A percentile compares a stretch with the other conserved stretches of the same genome.
Evolutionary conservation across 2,113 vertebrate species (phyloP).

Genomic region (Macroglossus sobrinus): DNA sequence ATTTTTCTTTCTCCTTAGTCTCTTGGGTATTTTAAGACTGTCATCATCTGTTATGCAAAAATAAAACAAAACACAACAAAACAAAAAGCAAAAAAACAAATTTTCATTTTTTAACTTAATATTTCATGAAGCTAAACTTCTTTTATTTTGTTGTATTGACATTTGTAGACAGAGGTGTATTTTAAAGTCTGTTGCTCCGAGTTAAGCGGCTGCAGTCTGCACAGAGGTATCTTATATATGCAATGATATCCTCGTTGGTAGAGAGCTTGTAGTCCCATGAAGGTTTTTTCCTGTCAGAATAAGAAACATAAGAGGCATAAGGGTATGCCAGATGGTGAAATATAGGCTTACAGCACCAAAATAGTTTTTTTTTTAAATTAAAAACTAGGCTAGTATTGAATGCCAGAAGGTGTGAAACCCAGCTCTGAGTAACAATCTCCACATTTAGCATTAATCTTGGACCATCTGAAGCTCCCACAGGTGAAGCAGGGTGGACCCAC

Average conservation of each 20-base stretch:
- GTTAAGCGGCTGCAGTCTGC: neutral
- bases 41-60: constrained; percentile 34
- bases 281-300: neutral
- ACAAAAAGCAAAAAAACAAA: neutral
- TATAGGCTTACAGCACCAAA: constrained; percentile 51
- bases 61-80: neutral
- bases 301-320: constrained; percentile 41
- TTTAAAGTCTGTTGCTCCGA: neutral
- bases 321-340: constrained; percentile 62
- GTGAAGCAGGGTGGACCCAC: neutral
- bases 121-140: neutral
- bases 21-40: constrained; percentile 47
- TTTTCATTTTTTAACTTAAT: constrained; percentile 4
- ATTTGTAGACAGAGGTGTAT: constrained; percentile 7
- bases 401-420: constrained; percentile 36
- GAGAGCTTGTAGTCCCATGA: neutral
- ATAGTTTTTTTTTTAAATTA: constrained; percentile 51
- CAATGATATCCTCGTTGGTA: neutral
- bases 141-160: neutral
- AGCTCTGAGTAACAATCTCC: constrained; percentile 47
- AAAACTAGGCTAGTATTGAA: constrained; percentile 48
- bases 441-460: constrained; percentile 2
- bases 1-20: neutral
- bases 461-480: neutral
- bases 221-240: neutral